phyloP scores from a whole-genome alignment of 2,113 vertebrate genomes.

The Chascanopsetta lugubris region DNA sequence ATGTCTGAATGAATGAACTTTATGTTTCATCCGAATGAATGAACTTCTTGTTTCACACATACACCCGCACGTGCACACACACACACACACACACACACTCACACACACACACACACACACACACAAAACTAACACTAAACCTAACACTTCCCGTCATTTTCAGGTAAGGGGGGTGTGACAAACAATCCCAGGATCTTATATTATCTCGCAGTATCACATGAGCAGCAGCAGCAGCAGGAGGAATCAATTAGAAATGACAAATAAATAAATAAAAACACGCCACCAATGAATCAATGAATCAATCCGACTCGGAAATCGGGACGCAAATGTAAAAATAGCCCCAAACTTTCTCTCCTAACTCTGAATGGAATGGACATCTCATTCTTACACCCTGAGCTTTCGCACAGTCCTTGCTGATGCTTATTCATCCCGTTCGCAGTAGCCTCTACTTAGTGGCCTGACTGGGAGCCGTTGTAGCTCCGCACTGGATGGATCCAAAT shows the following conservation, averaged over 20 bases:
- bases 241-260: too few species aligned
- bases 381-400: slow-evolving; percentile 54
- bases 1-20: too few species aligned
- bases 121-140: too few species aligned
- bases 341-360: slow-evolving; percentile 48
- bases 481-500: slow-evolving; percentile 69
- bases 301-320: slow-evolving; percentile 16
- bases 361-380: slow-evolving; percentile 50
- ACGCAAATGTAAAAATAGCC: slow-evolving; percentile 44
- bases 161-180: too few species aligned
- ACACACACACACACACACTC: too few species aligned
- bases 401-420: slow-evolving; percentile 42
- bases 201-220: neutral
- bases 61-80: too few species aligned
- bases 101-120: too few species aligned
- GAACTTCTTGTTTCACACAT: too few species aligned
- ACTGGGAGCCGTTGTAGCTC: slow-evolving; percentile 75
- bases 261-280: too few species aligned
- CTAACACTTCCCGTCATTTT: too few species aligned
- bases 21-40: too few species aligned
- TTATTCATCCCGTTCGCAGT: slow-evolving; percentile 73
- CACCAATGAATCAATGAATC: slow-evolving; percentile 4
- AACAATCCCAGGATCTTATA: too few species aligned
- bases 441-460: slow-evolving; percentile 77
- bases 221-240: neutral